A percentile compares a stretch with the other conserved stretches of the same genome.
Conservation (phyloP, 64 coral and sea anemone species). For the Platygyra sinensis region DNA sequence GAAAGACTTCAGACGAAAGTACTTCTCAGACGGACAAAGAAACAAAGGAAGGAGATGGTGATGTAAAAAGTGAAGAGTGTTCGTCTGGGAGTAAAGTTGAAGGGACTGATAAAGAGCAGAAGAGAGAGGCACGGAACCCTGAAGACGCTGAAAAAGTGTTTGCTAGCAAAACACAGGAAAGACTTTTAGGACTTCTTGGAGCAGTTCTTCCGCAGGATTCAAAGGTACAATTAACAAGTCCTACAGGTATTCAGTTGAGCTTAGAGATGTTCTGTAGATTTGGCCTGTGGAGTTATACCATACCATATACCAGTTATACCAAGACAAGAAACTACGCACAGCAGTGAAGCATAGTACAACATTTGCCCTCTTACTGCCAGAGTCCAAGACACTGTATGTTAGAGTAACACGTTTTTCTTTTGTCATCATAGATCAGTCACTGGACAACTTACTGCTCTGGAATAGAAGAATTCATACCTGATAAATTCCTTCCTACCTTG, state of each 20-base stretch:
- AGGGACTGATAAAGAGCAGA: not conserved
- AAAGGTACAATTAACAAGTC: conserved; percentile 50
- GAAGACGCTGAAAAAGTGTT: conserved; percentile 79
- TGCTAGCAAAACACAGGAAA: conserved; percentile 77
- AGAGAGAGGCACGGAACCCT: not conserved
- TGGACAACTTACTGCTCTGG: conserved; percentile 74
- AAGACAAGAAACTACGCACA: too few relatives aligned
- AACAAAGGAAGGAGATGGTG: not conserved
- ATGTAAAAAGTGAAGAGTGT: not conserved
- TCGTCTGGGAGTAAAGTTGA: conserved; percentile 13
- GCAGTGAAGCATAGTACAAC: too few relatives aligned
- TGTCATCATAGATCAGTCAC: conserved; percentile 61
- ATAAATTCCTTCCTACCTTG: conserved; percentile 78
- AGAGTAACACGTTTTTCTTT: not conserved
- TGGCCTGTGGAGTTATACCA: too few relatives aligned
- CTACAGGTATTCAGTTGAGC: not conserved
- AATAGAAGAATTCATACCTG: conserved; percentile 77
- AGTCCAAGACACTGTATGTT: not conserved
- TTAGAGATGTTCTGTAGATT: not conserved
- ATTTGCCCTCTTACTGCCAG: too few relatives aligned
- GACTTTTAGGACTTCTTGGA: conserved; percentile 86
- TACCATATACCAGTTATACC: too few relatives aligned
- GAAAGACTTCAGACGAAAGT: not conserved
- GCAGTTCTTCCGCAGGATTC: conserved; percentile 90
- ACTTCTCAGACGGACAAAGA: not conserved